Conservation (phyloP, 2,888 invertebrate species). For the Lampropteryx suffumata region DNA sequence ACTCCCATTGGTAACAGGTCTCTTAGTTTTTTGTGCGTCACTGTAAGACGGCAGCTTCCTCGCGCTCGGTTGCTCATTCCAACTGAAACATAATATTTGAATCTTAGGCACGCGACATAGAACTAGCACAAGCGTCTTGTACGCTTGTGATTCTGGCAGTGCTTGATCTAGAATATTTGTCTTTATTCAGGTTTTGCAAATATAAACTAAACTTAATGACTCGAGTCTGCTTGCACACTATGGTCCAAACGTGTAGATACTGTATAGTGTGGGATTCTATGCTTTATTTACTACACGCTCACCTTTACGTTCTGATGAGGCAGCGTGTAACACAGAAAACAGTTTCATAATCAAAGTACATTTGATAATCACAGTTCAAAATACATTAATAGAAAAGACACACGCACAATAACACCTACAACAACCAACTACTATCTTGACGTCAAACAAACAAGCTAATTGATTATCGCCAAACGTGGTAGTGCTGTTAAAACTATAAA, state of each 20-base stretch:
- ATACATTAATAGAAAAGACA: slow-evolving; percentile 26
- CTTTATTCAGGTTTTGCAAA: too few relatives aligned
- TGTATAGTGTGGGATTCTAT: slow-evolving; percentile 25
- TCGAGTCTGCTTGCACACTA: too few relatives aligned
- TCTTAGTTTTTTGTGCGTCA: slow-evolving; percentile 82
- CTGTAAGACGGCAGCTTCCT: slow-evolving; percentile 79
- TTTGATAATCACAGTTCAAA: slow-evolving; percentile 30
- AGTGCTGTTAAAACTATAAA: slow-evolving; percentile 25
- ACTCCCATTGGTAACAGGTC: slow-evolving; percentile 70
- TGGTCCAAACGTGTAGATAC: too few relatives aligned
- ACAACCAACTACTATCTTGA: slow-evolving; percentile 41
- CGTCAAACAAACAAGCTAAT: slow-evolving; percentile 43
- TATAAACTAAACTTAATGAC: too few relatives aligned
- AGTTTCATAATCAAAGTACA: slow-evolving; percentile 70
- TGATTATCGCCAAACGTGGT: slow-evolving; percentile 35
- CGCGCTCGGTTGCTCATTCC: slow-evolving; percentile 80
- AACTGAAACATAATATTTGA: slow-evolving; percentile 54
- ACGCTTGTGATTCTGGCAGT: too few relatives aligned
- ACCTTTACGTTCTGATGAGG: slow-evolving; percentile 79
- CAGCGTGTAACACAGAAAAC: slow-evolving; percentile 80
- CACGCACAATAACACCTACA: slow-evolving; percentile 44
- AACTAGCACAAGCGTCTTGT: too few relatives aligned
- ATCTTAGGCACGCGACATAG: too few relatives aligned
- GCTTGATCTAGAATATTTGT: background rate
- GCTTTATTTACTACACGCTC: slow-evolving; percentile 43